Percentiles rank a stretch among this genome's conserved stretches.
Conservation (phyloP, 2,797 vertebrate genomes). For the Petrocephalus sullivani region DNA sequence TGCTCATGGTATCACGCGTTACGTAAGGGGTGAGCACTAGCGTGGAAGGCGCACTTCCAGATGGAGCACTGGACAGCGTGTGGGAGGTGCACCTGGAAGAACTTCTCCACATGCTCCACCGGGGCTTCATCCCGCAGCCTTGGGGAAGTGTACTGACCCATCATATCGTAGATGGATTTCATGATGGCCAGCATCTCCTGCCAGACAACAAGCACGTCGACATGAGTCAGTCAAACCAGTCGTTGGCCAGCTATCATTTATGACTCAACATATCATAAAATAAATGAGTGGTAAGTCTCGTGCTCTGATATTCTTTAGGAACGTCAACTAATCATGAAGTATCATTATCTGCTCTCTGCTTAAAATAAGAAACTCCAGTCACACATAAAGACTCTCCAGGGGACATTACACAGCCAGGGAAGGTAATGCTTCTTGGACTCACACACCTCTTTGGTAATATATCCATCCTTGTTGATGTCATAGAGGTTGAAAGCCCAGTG, state of each 20-base stretch:
- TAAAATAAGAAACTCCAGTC: neutral
- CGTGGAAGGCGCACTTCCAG: neutral
- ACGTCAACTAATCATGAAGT: neutral
- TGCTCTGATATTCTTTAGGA: neutral
- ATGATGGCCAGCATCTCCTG: slow-evolving; percentile 94
- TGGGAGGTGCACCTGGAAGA: slow-evolving; percentile 76
- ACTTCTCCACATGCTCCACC: slow-evolving; percentile 80
- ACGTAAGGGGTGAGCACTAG: neutral
- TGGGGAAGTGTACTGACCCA: slow-evolving; percentile 84
- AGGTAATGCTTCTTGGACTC: neutral
- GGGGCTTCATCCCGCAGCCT: slow-evolving; percentile 68
- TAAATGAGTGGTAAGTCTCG: neutral
- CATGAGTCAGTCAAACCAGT: neutral
- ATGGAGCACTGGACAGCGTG: neutral
- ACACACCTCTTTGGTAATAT: slow-evolving; percentile 83
- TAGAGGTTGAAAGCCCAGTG: slow-evolving; percentile 94
- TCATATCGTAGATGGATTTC: slow-evolving; percentile 94
- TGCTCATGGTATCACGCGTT: neutral
- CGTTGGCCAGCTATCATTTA: neutral
- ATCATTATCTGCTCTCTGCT: neutral
- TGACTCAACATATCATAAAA: neutral
- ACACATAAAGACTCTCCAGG: neutral
- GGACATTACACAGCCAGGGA: neutral
- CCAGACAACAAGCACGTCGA: slow-evolving; percentile 1
- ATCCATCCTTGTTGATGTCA: slow-evolving; percentile 91